Evolutionary conservation across 2,797 vertebrate genomes (phyloP).

Genomic region (Melanotaenia boesemani): DNA sequence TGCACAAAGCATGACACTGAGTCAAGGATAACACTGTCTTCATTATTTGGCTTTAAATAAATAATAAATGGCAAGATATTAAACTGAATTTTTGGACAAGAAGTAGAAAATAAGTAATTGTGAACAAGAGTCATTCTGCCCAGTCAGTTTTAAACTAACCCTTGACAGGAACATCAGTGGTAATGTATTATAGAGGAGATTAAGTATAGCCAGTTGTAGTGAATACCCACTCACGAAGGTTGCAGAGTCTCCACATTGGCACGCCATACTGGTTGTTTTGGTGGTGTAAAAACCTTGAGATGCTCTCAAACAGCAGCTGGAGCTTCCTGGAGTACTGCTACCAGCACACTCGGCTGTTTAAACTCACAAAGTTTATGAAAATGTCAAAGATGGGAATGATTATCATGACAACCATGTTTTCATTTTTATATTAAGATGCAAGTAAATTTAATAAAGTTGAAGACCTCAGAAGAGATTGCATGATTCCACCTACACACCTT

Average conservation of each 20-base stretch:
- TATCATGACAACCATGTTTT: conserved; percentile 43
- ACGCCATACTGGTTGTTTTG: conserved; percentile 37
- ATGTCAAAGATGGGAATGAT: conserved; percentile 48
- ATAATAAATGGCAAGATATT: conserved; percentile 33
- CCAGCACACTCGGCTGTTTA: conserved; percentile 22
- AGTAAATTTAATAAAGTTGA: conserved; percentile 26
- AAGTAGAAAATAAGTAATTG: conserved; percentile 3
- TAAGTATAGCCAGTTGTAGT: conserved; percentile 48
- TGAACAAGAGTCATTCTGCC: conserved; percentile 51
- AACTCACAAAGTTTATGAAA: conserved; percentile 30
- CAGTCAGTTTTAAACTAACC: conserved; percentile 65
- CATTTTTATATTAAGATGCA: conserved; percentile 30
- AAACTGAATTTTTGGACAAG: conserved; percentile 18
- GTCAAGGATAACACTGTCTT: conserved; percentile 24
- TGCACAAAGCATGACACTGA: conserved; percentile 1
- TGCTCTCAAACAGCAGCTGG: conserved; percentile 50
- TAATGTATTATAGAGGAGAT: conserved; percentile 72
- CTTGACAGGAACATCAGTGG: conserved; percentile 65
- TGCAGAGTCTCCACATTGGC: conserved; percentile 39
- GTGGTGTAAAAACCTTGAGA: conserved; percentile 41
- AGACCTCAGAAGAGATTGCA: conserved; percentile 40
- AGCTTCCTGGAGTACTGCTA: conserved; percentile 19
- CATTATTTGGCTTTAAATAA: conserved; percentile 29
- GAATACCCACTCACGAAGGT: conserved; percentile 44
- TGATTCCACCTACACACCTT: conserved; percentile 62